Base-by-base conservation (phyloP, 2,113 vertebrate species). In the Picathartes gymnocephalus region DNA sequence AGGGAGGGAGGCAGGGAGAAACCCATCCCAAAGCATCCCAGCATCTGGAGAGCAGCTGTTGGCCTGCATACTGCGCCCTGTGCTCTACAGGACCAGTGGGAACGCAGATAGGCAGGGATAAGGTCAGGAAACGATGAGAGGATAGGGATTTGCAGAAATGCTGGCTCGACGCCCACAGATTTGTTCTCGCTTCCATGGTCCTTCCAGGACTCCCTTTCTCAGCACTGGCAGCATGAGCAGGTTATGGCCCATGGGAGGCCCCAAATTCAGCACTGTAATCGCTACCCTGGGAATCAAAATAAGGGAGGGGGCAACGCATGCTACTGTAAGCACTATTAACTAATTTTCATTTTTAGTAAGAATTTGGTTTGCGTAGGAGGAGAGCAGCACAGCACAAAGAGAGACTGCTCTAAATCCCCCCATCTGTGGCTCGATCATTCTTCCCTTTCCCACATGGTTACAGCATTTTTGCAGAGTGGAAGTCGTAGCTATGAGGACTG, bases 11-110 rank as follows among this genome's bases (percentile, higher is more conserved):
- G 77, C 53, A 81, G 91, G 73, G 48, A 69, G 83, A 89, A 90
- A 68, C 35, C 81, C 84, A 65, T 90, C 81, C 74, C 88, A 94
- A 91, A 83, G 91, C 78, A 70, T n/a, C 35, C 4, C 73, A 62
- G 82, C 96, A 96, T 95, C 94, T 96, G 96, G 95, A 93, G 61
- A 93, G 86, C 89, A 95, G 95, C 94, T 95, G 93, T 76, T 91
- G 87, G 88, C 89, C 94, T 56, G 51, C 0, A 0, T 17, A 24
- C 73, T 93, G 35, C 50, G 27, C 74, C 82, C 78, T 14, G 48
- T 2, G 24, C 66, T 91, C 84, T 44, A 18, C 16, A 25, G 77
- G 91, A 54, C 92, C 22, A 2, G 92, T 87, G 95, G 96, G 94
- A 97, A 97, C 1, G 8, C 47, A 35, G 74, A 93, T n/a, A 81